A percentile compares a stretch with the other conserved stretches of the same genome.
phyloP scores from a whole-genome alignment of 2,888 invertebrate species.

The Hirudinaria manillensis region DNA sequence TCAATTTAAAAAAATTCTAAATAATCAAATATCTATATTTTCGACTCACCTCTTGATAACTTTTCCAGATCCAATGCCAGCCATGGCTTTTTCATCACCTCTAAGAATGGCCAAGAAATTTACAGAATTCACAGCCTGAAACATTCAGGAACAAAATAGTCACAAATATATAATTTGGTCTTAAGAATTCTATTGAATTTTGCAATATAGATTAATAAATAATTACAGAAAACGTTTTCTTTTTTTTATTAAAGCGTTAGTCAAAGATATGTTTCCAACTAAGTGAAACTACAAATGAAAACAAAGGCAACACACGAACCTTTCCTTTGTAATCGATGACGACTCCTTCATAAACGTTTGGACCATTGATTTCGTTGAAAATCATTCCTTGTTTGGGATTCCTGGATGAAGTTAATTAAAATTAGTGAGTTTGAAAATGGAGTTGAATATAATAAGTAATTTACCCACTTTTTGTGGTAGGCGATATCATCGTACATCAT shows the following conservation, averaged over 20 bases:
- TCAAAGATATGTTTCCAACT: no score
- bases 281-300: no score
- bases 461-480: slow-evolving; percentile 55
- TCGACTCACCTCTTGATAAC: slow-evolving; percentile 50
- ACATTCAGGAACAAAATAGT: no score
- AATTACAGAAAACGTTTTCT: slow-evolving; percentile 11
- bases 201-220: background rate
- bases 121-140: slow-evolving; percentile 58
- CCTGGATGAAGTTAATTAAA: slow-evolving; percentile 44
- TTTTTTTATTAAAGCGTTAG: no score
- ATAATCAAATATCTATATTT: no score
- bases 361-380: slow-evolving; percentile 60
- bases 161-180: background rate
- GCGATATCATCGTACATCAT: slow-evolving; percentile 65
- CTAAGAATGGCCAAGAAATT: slow-evolving; percentile 60
- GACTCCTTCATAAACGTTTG: slow-evolving; percentile 60
- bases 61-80: slow-evolving; percentile 57
- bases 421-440: background rate
- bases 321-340: slow-evolving; percentile 60
- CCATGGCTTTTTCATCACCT: slow-evolving; percentile 57
- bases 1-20: background rate
- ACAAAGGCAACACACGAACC: slow-evolving; percentile 51
- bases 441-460: no score
- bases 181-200: no score
- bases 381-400: slow-evolving; percentile 60